Evolutionary conservation across 2,888 invertebrate genomes (phyloP), one percentile per base, ranked within the genome.

Genomic region (Charanyca ferruginea): DNA sequence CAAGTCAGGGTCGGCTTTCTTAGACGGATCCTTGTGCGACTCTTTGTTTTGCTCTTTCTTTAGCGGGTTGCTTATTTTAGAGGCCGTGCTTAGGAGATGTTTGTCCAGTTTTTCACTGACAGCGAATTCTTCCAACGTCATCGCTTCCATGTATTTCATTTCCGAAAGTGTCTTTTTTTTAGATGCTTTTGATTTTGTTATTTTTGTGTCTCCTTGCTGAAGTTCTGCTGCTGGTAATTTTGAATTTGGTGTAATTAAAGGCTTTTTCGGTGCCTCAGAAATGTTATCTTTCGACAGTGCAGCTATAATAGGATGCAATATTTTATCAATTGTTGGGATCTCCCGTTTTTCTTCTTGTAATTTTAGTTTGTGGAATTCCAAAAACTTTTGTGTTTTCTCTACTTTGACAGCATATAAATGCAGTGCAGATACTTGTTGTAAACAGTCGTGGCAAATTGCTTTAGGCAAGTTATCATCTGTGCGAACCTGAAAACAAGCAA

Each of bases 361-460:
- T 88, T 95, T 95, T 28, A 83, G 64, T 87, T 88, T 93, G 79
- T 95, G 90, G 77, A 94, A 94, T 57, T 93, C 90, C 44, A 95
- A 83, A 79, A 95, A 95, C 66, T 93, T 94, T 88, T 95, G 95
- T 6, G 94, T 94, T 83, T 92, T 95, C 47, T 94, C 94, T 2
- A 95, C 94, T 89, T 95, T 94, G 7, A 95, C 91, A 8, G 92
- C 65, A 69, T 94, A 95, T 9, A 94, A 83, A 73, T 95, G 90
- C 70, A 94, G 83, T 16, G 87, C 82, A 23, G 90, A 84, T n/a
- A 95, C 88, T 87, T 95, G 94, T 80, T 94, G 94, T 38, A 95
- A 85, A 70, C 95, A 95, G 53, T 95, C 95, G 83, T 95, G 95
- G 81, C 95, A 95, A 86, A 95, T 95, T 79, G 95, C 95, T 87